These are phyloP conservation scores for Choristoneura fumiferana DNA, from an alignment of 1,140 invertebrate genomes.

Conservation along the genomic window DNA sequence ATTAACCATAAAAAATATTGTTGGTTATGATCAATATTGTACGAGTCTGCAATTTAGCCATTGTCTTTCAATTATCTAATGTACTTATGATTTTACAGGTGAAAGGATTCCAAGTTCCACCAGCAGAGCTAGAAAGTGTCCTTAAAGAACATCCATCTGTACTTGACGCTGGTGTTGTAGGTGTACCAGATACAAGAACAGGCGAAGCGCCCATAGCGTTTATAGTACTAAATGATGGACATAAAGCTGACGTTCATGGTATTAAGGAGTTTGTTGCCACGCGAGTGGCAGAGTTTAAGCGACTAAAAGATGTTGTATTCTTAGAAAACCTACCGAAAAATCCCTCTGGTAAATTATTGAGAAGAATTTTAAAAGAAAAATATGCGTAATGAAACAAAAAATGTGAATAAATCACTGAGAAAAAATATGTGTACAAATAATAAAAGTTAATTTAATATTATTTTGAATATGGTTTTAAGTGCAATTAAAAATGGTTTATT, in stretches of 20 bases:
- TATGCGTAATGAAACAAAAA: conserved; percentile 21
- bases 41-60: too few relatives aligned
- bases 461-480: too few relatives aligned
- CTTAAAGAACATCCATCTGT: conserved; percentile 83
- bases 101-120: conserved; percentile 83
- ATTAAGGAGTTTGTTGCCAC: conserved; percentile 59
- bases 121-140: conserved; percentile 87
- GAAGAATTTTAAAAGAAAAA: conserved; percentile 71
- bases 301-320: conserved; percentile 74
- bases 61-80: too few relatives aligned
- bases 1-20: conserved; percentile 16
- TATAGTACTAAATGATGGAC: conserved; percentile 66
- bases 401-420: too few relatives aligned
- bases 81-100: conserved; percentile 55
- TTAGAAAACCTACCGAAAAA: conserved; percentile 82
- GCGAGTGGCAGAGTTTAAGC: conserved; percentile 70
- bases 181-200: conserved; percentile 80
- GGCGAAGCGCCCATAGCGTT: conserved; percentile 86
- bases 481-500: too few relatives aligned
- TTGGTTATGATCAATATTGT: too few relatives aligned
- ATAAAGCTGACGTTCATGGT: conserved; percentile 43
- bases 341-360: conserved; percentile 83
- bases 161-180: conserved; percentile 86
- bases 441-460: too few relatives aligned
- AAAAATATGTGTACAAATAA: too few relatives aligned